Base-by-base conservation (phyloP, 2,113 vertebrate species). In the Caloenas nicobarica region DNA sequence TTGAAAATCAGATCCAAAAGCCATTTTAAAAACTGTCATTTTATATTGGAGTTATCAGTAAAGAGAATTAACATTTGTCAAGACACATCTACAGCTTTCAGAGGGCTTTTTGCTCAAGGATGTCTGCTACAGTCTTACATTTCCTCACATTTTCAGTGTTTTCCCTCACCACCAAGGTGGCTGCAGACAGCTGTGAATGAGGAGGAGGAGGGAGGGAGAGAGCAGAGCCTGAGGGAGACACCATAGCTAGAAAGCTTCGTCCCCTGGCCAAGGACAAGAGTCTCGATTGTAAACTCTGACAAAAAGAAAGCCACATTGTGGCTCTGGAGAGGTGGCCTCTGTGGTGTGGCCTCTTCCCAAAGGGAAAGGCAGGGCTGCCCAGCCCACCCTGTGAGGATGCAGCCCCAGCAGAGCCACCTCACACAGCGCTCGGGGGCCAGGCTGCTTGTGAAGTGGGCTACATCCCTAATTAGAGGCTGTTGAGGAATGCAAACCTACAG, bases 351-450 rank as follows among this genome's bases (percentile, higher is more conserved):
- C 42, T 38, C 9, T 33, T 48, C 34, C 74, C 11, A 4, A 42
- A 61, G 74, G 42, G 21, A 48, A n/a, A 33, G 50, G 15, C 65
- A 33, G 0, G 1, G 50, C 70, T 68, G 31, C 56, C 60, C 28
- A 69, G 14, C 42, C 8, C 0, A 0, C 1, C 1, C 7, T 25
- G 15, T 11, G 8, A 25, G 29, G 70, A 24, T 4, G 31, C 4
- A 3, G 6, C 2, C 50, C 53, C 78, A 24, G 48, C n/a, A 33
- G 11, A 51, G 16, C 0, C 0, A 14, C 28, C 54, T 66, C 14
- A 13, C 31, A 1, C 13, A 19, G 24, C 0, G 0, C 73, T 15
- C 0, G 0, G 56, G 26, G 36, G 24, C 25, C 34, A 36, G 65
- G 38, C 36, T 33, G 24, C 10, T 5, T 2, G 1, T 44, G 38